phyloP scores from a whole-genome alignment of 2,113 vertebrate species.

The Calidris pugnax region DNA sequence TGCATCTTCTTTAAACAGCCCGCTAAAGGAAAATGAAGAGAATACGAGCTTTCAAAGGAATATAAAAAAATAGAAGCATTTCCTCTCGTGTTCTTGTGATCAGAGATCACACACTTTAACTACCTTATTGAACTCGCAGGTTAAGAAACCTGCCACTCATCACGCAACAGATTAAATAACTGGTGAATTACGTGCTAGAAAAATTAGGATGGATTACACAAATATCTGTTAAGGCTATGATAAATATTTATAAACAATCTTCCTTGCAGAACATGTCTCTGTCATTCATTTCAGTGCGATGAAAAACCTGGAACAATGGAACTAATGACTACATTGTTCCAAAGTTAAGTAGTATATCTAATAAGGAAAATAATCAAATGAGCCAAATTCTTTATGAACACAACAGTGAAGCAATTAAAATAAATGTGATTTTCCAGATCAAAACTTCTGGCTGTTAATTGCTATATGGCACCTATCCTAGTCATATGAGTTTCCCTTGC shows the following conservation, averaged over 20 bases:
- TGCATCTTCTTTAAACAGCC: not conserved
- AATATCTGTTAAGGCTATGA: constrained; percentile 62
- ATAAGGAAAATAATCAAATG: constrained; percentile 47
- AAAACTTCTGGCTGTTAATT: constrained; percentile 64
- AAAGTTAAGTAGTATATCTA: constrained; percentile 69
- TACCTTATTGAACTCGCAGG: not conserved
- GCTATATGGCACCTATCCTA: constrained; percentile 70
- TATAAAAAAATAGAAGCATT: fast-evolving
- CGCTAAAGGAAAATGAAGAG: not conserved
- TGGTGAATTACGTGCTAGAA: not conserved
- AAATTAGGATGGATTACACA: constrained; percentile 63
- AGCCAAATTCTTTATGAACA: constrained; percentile 59
- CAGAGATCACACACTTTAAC: not conserved
- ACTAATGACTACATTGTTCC: constrained; percentile 64
- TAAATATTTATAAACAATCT: constrained; percentile 64
- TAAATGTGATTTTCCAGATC: constrained; percentile 80
- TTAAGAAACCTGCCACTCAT: constrained; percentile 27
- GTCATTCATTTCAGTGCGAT: constrained; percentile 39
- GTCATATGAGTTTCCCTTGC: constrained; percentile 66
- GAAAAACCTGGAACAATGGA: constrained; percentile 61
- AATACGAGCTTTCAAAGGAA: not conserved
- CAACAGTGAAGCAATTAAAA: constrained; percentile 73
- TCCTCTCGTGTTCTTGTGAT: not conserved
- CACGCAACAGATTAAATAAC: constrained; percentile 20
- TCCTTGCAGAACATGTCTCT: constrained; percentile 36